These are phyloP conservation scores for Lepus oiostolus DNA, from an alignment of 2,797 vertebrate species.

Conservation along the genomic window DNA sequence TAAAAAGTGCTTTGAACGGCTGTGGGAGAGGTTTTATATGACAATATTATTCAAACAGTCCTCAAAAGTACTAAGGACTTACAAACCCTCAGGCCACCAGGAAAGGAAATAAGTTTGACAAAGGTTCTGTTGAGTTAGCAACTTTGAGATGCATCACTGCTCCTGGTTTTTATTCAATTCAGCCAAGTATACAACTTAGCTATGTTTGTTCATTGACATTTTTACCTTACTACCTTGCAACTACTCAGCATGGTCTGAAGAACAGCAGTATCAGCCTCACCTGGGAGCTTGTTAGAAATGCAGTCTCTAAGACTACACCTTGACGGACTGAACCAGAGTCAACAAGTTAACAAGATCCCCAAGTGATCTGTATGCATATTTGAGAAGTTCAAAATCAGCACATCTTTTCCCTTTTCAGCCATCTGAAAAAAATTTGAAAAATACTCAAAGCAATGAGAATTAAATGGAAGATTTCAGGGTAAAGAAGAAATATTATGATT, in stretches of 20 bases:
- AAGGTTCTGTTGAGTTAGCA: slow-evolving; percentile 32
- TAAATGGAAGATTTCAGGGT: slow-evolving; percentile 33
- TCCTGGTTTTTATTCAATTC: background rate
- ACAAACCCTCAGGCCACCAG: slow-evolving; percentile 50
- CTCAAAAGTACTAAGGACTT: slow-evolving; percentile 32
- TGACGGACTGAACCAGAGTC: background rate
- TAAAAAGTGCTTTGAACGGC: slow-evolving; percentile 56
- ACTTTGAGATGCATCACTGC: background rate
- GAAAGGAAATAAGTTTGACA: slow-evolving; percentile 56
- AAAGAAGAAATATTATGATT: slow-evolving; percentile 52
- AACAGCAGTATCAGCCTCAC: background rate
- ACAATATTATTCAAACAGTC: slow-evolving; percentile 69
- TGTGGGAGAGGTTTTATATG: slow-evolving; percentile 54
- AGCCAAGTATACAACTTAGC: background rate
- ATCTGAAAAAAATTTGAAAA: background rate
- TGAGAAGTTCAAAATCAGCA: no score
- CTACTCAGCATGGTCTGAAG: background rate
- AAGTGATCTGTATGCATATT: background rate
- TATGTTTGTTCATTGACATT: background rate
- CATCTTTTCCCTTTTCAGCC: no score
- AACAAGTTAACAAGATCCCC: slow-evolving; percentile 28
- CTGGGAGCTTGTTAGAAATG: slow-evolving; percentile 1
- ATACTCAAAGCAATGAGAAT: slow-evolving; percentile 52
- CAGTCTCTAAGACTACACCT: background rate
- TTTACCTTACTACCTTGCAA: background rate